Conservation (phyloP, 2,888 invertebrate species). For the Cosmopolites sordidus region DNA sequence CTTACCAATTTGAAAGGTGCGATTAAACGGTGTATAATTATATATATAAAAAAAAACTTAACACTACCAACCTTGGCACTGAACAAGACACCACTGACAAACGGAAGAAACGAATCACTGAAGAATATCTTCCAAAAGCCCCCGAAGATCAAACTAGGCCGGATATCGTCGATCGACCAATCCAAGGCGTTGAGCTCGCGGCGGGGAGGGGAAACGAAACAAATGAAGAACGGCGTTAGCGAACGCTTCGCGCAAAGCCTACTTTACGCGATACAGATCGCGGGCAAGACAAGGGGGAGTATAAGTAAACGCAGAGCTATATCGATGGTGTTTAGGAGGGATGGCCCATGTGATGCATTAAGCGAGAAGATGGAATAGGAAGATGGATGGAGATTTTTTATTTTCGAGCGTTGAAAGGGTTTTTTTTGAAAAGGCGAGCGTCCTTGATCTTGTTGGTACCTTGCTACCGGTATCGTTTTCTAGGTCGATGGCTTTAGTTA, state of each 20-base stretch:
- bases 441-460: background rate
- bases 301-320: too few relatives aligned
- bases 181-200: background rate
- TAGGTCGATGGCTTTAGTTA: conserved; percentile 1
- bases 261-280: background rate
- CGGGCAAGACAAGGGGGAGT: too few relatives aligned
- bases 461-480: background rate
- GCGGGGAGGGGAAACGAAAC: background rate
- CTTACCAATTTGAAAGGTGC: too few relatives aligned
- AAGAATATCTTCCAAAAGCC: conserved; percentile 2
- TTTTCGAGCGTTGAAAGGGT: too few relatives aligned
- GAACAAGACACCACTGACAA: conserved; percentile 9
- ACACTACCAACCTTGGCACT: conserved; percentile 8
- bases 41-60: background rate
- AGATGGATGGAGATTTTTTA: too few relatives aligned
- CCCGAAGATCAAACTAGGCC: conserved; percentile 19
- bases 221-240: conserved; percentile 1
- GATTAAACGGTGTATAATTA: too few relatives aligned
- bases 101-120: background rate
- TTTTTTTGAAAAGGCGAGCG: background rate
- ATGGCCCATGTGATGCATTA: too few relatives aligned
- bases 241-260: background rate
- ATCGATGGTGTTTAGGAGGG: too few relatives aligned
- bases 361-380: too few relatives aligned
- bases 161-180: conserved; percentile 12